phyloP scores from a whole-genome alignment of 1,140 invertebrate genomes.

The Drosophila bocqueti region DNA sequence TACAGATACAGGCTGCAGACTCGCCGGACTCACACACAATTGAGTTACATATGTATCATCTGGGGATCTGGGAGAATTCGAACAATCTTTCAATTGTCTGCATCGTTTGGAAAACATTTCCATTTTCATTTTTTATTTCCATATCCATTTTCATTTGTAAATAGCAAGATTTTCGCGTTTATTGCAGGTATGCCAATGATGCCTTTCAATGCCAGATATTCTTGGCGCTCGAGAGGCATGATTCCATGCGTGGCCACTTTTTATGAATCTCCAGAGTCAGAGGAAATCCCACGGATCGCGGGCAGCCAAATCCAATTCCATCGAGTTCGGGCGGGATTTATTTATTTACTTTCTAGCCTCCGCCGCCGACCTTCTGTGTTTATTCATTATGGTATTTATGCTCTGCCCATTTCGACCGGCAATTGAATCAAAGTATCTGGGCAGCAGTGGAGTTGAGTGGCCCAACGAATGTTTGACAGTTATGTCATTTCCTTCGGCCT shows the following conservation, averaged over 20 bases:
- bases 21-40: constrained; percentile 56
- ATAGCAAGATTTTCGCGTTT: constrained; percentile 20
- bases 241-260: background rate
- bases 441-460: constrained; percentile 12
- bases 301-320: constrained; percentile 33
- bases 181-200: constrained; percentile 24
- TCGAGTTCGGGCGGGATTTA: constrained; percentile 40
- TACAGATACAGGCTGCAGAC: constrained; percentile 19
- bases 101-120: constrained; percentile 32
- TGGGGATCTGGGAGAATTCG: constrained; percentile 19
- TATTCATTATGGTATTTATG: constrained; percentile 22
- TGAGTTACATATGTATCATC: constrained; percentile 65
- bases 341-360: constrained; percentile 48
- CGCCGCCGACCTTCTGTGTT: constrained; percentile 12
- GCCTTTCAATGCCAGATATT: constrained; percentile 21
- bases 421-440: constrained; percentile 22
- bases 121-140: background rate
- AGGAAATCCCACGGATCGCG: background rate
- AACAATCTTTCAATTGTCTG: constrained; percentile 62
- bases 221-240: background rate
- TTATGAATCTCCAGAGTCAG: constrained; percentile 15
- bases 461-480: constrained; percentile 38
- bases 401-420: background rate
- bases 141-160: constrained; percentile 18
- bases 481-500: constrained; percentile 63